A percentile compares a stretch with the other conserved stretches of the same genome.
These are phyloP conservation scores for Spinibarbus caldwelli DNA, from an alignment of 2,797 vertebrate species.

Conservation along the genomic window DNA sequence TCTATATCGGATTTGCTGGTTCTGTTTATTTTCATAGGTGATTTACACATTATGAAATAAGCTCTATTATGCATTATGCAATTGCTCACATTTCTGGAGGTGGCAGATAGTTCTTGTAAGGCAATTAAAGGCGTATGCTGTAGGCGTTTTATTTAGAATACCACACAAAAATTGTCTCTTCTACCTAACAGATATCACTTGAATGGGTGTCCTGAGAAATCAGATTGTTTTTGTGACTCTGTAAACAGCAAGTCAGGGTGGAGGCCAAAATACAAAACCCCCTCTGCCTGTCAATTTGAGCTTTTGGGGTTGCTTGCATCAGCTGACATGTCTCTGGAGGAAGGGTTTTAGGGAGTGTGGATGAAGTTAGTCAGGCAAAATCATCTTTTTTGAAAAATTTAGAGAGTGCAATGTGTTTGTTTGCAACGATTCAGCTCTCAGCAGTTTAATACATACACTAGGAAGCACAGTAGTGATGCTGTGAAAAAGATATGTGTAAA, in stretches of 20 bases:
- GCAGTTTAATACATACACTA: not conserved
- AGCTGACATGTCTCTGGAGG: not conserved
- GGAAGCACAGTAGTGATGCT: not conserved
- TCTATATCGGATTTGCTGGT: not conserved
- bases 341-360: not conserved
- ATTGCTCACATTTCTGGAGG: conserved; percentile 37
- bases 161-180: not conserved
- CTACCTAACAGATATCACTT: conserved; percentile 1
- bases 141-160: conserved; percentile 24
- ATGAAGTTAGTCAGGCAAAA: not conserved
- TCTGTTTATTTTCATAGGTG: conserved; percentile 25
- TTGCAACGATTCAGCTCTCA: not conserved
- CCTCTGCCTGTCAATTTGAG: not conserved
- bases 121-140: conserved; percentile 26
- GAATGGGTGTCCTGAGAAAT: conserved; percentile 11
- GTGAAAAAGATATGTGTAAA: conserved; percentile 13
- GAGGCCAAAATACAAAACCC: not conserved
- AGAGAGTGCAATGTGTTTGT: not conserved
- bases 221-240: conserved; percentile 1
- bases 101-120: conserved; percentile 38
- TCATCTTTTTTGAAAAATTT: too few relatives aligned
- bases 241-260: not conserved
- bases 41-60: conserved; percentile 31
- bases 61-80: conserved; percentile 23
- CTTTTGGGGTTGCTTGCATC: not conserved